phyloP scores from a whole-genome alignment of 2,888 invertebrate genomes.

The Psylliodes chrysocephalus region DNA sequence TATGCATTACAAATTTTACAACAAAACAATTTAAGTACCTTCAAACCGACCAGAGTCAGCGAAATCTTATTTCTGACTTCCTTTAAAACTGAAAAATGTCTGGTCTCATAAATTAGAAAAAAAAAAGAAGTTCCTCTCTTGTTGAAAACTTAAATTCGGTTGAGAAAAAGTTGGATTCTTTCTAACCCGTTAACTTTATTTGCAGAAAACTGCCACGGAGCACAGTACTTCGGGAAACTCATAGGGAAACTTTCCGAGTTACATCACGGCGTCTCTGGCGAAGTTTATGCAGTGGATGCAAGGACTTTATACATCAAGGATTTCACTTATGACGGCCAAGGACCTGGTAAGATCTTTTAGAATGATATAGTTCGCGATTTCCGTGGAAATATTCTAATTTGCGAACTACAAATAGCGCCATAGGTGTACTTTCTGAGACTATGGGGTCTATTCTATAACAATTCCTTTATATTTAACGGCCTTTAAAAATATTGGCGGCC shows the following conservation, averaged over 20 bases:
- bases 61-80: too few species aligned
- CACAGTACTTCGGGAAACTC: constrained; percentile 79
- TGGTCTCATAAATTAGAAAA: constrained; percentile 8
- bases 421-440: too few species aligned
- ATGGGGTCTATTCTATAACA: too few species aligned
- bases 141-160: constrained; percentile 9
- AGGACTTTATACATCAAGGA: constrained; percentile 87
- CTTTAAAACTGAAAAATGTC: too few species aligned
- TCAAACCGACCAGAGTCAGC: too few species aligned
- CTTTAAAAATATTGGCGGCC: too few species aligned
- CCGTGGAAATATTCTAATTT: too few species aligned
- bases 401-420: too few species aligned
- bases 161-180: neutral
- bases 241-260: constrained; percentile 81
- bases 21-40: too few species aligned
- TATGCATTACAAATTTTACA: too few species aligned
- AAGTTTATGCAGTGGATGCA: constrained; percentile 88
- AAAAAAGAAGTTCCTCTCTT: neutral
- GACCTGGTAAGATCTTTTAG: constrained; percentile 73
- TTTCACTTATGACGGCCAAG: constrained; percentile 91
- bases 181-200: constrained; percentile 30
- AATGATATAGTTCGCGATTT: too few species aligned
- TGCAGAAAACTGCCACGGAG: constrained; percentile 52
- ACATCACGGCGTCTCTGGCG: constrained; percentile 87
- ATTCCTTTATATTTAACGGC: too few species aligned